Conservation (phyloP, 1,140 invertebrate species). For the Stratiolaelaps scimitus region DNA sequence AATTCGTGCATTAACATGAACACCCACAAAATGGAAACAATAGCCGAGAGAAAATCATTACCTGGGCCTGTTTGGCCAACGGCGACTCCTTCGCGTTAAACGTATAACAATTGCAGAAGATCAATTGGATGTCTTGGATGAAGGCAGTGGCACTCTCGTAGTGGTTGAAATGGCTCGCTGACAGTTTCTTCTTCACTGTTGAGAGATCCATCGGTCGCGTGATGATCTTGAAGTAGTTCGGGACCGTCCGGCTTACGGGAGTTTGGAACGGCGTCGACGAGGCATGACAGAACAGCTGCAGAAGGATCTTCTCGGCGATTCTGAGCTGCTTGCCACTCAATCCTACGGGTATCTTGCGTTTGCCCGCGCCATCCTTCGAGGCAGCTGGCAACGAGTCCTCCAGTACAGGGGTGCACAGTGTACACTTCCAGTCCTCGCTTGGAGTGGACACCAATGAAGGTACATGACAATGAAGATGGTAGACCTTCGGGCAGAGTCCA, state of each 20-base stretch:
- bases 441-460: slow-evolving; percentile 55
- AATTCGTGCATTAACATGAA: too few relatives aligned
- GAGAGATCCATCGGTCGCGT: slow-evolving; percentile 70
- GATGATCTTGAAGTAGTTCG: slow-evolving; percentile 61
- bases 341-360: slow-evolving; percentile 46
- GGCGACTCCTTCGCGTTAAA: slow-evolving; percentile 51
- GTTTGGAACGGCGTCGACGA: slow-evolving; percentile 71
- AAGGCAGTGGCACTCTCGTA: slow-evolving; percentile 63
- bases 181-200: slow-evolving; percentile 61
- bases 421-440: slow-evolving; percentile 73
- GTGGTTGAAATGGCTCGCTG: slow-evolving; percentile 54
- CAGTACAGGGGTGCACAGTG: slow-evolving; percentile 59
- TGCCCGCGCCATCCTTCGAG: slow-evolving; percentile 26
- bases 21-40: too few relatives aligned
- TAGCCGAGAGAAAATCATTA: background rate
- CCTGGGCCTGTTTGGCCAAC: slow-evolving; percentile 13
- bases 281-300: slow-evolving; percentile 79
- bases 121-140: slow-evolving; percentile 63
- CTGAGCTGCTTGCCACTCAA: slow-evolving; percentile 49
- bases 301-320: slow-evolving; percentile 64
- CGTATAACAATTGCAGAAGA: slow-evolving; percentile 72
- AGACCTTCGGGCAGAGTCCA: slow-evolving; percentile 83
- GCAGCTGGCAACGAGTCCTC: slow-evolving; percentile 37
- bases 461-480: slow-evolving; percentile 83
- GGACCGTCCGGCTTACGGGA: slow-evolving; percentile 58